Percentiles rank a stretch among this genome's conserved stretches.
Conservation (phyloP, 53 echinoderm and acorn worm genomes). For the Zoroaster sp. region DNA sequence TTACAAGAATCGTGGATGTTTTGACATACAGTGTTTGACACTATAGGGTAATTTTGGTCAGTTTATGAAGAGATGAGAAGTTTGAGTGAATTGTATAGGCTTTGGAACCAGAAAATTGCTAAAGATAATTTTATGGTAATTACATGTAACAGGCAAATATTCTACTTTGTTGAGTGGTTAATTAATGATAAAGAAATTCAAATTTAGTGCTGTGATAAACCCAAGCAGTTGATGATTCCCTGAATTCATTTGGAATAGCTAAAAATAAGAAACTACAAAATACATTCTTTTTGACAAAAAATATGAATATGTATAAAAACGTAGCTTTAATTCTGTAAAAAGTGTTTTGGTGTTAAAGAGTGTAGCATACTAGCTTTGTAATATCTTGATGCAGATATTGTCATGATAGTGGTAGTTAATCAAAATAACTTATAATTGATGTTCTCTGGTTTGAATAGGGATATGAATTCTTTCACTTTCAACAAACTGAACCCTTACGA, state of each 20-base stretch:
- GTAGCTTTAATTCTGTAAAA: conserved; percentile 53
- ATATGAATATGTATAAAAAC: conserved; percentile 31
- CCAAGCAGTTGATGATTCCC: neutral
- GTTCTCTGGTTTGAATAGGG: neutral
- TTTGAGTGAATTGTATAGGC: too few relatives aligned
- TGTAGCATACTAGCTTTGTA: conserved; percentile 9
- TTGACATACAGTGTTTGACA: too few relatives aligned
- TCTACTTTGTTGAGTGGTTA: too few relatives aligned
- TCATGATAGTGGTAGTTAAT: neutral
- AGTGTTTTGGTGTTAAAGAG: conserved; percentile 30
- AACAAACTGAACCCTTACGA: neutral
- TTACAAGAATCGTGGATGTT: too few relatives aligned
- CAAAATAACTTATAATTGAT: neutral
- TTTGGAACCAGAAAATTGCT: too few relatives aligned
- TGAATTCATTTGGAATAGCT: neutral
- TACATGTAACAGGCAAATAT: too few relatives aligned
- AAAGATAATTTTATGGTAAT: too few relatives aligned
- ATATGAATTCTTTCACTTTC: neutral
- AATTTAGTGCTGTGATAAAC: neutral
- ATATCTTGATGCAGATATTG: neutral
- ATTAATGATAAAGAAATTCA: too few relatives aligned
- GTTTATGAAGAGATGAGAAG: too few relatives aligned
- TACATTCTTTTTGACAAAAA: conserved; percentile 31
- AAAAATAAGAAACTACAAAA: too few relatives aligned
- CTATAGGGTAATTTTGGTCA: too few relatives aligned